Base-by-base conservation (phyloP, 1,140 invertebrate genomes). In the Trichonephila inaurata region DNA sequence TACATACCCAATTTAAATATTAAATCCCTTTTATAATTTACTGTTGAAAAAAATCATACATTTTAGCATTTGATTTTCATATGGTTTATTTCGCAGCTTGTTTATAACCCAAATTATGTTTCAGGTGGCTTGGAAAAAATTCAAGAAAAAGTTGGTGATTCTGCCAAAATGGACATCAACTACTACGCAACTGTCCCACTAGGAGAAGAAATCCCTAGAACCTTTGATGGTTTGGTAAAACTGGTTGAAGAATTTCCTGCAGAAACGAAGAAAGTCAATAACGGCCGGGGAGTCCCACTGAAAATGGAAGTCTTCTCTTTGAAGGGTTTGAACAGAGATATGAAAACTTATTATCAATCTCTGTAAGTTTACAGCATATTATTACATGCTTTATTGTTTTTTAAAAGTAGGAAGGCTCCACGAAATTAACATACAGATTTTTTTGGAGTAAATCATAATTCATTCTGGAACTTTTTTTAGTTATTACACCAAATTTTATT, bases 121-220 rank as follows among this genome's bases (percentile, higher is more conserved):
- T 2, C 62, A 93, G 91, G 83, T 14, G 61, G 61, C 5, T 60
- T 93, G 24, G 64, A 93, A 60, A 86, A 93, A 21, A 69, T 93
- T 16, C 2, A 40, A 40, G 40, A 86, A 69, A 60, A 77, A 3
- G 60, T 77, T 12, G n/a, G 82, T 0, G 81, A 92, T 21, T 44
- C 18, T 1, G 69, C 85, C 21, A 40, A 12, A 12, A 87, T 93
- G 85, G 92, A 93, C 14, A 93, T 93, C 58, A 72, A 88, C 19
- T 93, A 93, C 85, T 93, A 81, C n/a, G 86, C 93, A 2, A 94
- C 86, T 6, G 93, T 94, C 18, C 93, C 93, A 10, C 10, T 94
- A 0, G 62, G 24, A 8, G 33, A 66, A 4, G 64, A 51, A 7
- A 60, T 94, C 8, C 93, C 93, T 0, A 60, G 66, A 5, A 66